Conservation (phyloP, 2,113 vertebrate species). For the Cranoglanis bouderius region DNA sequence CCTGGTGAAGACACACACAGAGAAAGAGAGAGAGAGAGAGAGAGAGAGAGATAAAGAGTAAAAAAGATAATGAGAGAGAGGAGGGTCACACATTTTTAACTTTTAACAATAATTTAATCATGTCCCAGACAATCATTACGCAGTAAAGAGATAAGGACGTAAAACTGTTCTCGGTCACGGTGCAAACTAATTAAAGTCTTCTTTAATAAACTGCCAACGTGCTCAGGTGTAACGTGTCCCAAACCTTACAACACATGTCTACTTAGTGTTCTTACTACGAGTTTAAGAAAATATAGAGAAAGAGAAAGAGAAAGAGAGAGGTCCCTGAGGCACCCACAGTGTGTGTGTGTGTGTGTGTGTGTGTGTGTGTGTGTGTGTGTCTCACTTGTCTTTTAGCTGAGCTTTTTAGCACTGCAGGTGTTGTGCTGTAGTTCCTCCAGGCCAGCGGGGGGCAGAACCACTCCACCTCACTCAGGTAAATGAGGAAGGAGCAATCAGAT, state of each 20-base stretch:
- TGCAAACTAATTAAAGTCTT: not conserved
- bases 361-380: conserved; percentile 30
- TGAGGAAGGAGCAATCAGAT: conserved; percentile 94
- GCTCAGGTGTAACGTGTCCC: not conserved
- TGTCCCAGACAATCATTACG: not conserved
- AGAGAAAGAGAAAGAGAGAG: not conserved
- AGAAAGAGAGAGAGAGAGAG: not conserved
- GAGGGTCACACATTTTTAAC: not conserved
- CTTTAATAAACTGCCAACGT: not conserved
- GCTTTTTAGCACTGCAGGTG: conserved; percentile 65
- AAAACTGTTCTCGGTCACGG: not conserved
- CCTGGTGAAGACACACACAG: conserved; percentile 65
- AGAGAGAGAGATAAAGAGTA: not conserved
- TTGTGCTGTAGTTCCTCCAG: conserved; percentile 84
- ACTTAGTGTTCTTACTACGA: not conserved
- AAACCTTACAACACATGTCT: not conserved
- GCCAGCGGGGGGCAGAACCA: conserved; percentile 94
- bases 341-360: conserved; percentile 29
- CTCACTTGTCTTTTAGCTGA: conserved; percentile 79
- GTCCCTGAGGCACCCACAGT: not conserved
- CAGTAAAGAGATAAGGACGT: not conserved
- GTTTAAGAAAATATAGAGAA: not conserved
- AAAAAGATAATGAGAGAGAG: not conserved
- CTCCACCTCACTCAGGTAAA: conserved; percentile 97
- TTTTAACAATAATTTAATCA: not conserved